Base-by-base conservation (phyloP, 2,113 vertebrate genomes). In the Lampris megalopsis region DNA sequence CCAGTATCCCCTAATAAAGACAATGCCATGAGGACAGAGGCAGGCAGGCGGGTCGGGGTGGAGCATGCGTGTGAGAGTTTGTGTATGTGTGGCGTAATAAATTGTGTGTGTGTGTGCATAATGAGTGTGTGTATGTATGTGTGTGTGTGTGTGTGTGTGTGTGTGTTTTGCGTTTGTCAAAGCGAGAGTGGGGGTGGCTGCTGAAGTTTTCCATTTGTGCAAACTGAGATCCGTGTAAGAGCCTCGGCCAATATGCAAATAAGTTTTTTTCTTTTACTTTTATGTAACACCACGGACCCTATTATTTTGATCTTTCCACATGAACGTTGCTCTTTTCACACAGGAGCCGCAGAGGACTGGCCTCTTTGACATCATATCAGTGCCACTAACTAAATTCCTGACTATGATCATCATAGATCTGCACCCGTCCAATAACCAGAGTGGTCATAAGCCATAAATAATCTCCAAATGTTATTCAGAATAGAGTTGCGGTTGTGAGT, bases 1-100 rank as follows among this genome's bases (percentile, higher is more conserved):
- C 88, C 88, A 84, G 82, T 71, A 91, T 87, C 88, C 91, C 87
- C 87, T 91, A 92, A 91, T 90, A 92, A 92, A 91, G 90, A 84
- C 86, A 88, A 87, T 81, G 73, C 77, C 86, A 82, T 73, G 78
- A 84, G 82, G 76, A 90, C 67, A 56, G 83, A 86, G 73, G 80
- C 84, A 80, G 69, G 84, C 73, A 73, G 86, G 80, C 75, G 73
- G 85, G 82, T 89, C 40, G 50, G 64, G 60, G 57, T n/a, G 35
- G 81, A 84, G 75, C 65, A 35, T 66, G 70, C 81, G 74, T 81
- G 75, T 74, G 9, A 74, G 57, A 64, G 82, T 83, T 68, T 88
- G 75, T 73, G 64, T 73, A 81, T 50, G 43, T 48, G 47, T 3
- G 71, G 24, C 24, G 24, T 24, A 24, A 24, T 24, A 24, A 24